Conservation (phyloP, 1,140 invertebrate genomes). For the Euwallacea fornicatus region DNA sequence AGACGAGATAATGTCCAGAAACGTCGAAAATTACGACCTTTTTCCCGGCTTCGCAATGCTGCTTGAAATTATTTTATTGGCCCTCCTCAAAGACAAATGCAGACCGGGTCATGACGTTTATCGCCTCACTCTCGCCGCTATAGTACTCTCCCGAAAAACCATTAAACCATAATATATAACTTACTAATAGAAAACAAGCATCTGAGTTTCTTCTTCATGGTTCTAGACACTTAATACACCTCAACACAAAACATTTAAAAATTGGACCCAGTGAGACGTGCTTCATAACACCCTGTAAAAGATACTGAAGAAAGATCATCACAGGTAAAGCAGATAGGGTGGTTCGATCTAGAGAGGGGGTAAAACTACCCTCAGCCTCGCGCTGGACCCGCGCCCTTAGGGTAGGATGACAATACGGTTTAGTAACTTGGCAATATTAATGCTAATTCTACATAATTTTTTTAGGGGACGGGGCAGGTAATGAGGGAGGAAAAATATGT, state of each 20-base stretch:
- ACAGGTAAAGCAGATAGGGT: slow-evolving; percentile 19
- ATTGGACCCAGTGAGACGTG: slow-evolving; percentile 2
- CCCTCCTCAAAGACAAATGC: slow-evolving; percentile 37
- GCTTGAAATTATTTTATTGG: slow-evolving; percentile 40
- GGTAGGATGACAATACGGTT: slow-evolving; percentile 32
- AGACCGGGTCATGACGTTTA: slow-evolving; percentile 40
- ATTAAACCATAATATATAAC: no score
- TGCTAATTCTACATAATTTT: slow-evolving; percentile 17
- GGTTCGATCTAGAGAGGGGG: slow-evolving; percentile 11
- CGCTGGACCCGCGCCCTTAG: slow-evolving; percentile 25
- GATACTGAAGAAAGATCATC: slow-evolving; percentile 32
- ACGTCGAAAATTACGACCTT: slow-evolving; percentile 32
- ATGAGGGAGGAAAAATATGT: no score
- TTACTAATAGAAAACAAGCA: no score
- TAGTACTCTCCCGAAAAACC: no score
- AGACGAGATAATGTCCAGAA: slow-evolving; percentile 38
- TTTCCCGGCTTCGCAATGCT: slow-evolving; percentile 17
- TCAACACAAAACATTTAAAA: no score
- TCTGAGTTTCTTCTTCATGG: no score
- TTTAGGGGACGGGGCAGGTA: not conserved
- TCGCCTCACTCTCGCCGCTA: slow-evolving; percentile 7
- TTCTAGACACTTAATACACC: no score
- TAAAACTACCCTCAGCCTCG: slow-evolving; percentile 29
- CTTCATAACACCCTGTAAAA: slow-evolving; percentile 9
- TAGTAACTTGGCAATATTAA: slow-evolving; percentile 36